These are phyloP conservation scores for Caenorhabditis sinica DNA, from an alignment of 2,888 invertebrate species.

Conservation along the genomic window DNA sequence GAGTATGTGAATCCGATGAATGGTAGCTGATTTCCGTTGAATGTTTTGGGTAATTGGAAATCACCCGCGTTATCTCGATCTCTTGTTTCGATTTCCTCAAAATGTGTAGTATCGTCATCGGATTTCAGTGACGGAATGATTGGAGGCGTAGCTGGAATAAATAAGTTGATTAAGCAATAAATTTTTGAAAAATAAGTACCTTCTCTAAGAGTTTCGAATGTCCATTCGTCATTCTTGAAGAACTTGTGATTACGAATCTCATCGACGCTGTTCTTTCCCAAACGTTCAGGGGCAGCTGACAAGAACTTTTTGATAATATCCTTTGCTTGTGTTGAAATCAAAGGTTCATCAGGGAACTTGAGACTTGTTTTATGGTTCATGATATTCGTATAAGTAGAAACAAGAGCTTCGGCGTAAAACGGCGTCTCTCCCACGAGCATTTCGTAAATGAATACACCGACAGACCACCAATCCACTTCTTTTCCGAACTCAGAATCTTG, in stretches of 20 bases:
- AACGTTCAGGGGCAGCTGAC: slow-evolving; percentile 87
- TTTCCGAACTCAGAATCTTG: slow-evolving; percentile 96
- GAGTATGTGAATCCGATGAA: slow-evolving; percentile 99
- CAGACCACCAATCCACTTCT: slow-evolving; percentile 91
- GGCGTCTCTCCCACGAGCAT: slow-evolving; percentile 98
- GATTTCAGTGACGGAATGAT: slow-evolving; percentile 96
- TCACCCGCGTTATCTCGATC: slow-evolving; percentile 88
- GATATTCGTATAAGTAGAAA: slow-evolving; percentile 98
- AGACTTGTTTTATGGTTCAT: slow-evolving; percentile 98
- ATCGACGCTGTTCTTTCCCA: slow-evolving; percentile 94
- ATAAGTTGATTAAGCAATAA: not conserved
- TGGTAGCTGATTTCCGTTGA: slow-evolving; percentile 97
- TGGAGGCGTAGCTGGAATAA: slow-evolving; percentile 88
- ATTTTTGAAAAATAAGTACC: not conserved
- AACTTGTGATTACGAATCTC: slow-evolving; percentile 97
- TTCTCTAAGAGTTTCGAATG: slow-evolving; percentile 95
- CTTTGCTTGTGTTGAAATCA: slow-evolving; percentile 89
- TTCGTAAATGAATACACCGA: slow-evolving; percentile 98
- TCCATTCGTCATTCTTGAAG: slow-evolving; percentile 98
- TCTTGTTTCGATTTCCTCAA: slow-evolving; percentile 89
- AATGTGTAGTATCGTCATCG: slow-evolving; percentile 98
- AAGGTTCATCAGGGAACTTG: slow-evolving; percentile 93
- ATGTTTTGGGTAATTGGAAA: slow-evolving; percentile 97
- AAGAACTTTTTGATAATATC: slow-evolving; percentile 87
- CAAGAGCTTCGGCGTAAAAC: slow-evolving; percentile 98